phyloP scores from a whole-genome alignment of 2,797 vertebrate genomes.

The Tadarida brasiliensis region DNA sequence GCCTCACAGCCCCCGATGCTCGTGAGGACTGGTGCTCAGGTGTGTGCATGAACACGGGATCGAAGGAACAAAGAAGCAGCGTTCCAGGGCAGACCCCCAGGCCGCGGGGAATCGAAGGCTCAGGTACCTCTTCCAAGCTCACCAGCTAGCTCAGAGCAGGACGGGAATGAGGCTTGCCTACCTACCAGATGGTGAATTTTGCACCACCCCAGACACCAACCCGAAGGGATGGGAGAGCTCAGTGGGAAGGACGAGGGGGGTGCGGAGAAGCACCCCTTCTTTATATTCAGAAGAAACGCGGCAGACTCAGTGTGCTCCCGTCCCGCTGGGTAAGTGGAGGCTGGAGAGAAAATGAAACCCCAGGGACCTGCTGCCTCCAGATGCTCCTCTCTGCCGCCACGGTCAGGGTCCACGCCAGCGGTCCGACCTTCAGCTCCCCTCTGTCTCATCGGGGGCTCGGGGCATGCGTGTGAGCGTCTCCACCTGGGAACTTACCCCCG shows the following conservation, averaged over 20 bases:
- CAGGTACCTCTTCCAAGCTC: not conserved
- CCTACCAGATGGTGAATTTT: not conserved
- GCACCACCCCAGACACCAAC: not conserved
- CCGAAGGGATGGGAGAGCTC: not conserved
- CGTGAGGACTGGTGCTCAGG: not conserved
- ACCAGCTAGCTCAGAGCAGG: too few species aligned
- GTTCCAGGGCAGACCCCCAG: not conserved
- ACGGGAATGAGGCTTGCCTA: rapidly evolving
- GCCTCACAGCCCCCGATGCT: rapidly evolving
- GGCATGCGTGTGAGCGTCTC: not conserved
- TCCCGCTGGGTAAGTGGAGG: rapidly evolving
- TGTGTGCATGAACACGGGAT: not conserved
- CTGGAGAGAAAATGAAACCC: too few species aligned
- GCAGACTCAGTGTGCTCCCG: too few species aligned
- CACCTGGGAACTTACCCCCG: conserved; percentile 32
- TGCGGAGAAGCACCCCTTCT: not conserved
- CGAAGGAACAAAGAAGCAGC: not conserved
- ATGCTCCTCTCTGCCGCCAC: not conserved
- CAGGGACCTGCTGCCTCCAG: rapidly evolving
- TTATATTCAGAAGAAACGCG: not conserved
- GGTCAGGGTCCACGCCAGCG: not conserved
- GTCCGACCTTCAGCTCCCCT: not conserved
- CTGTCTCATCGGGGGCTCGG: not conserved
- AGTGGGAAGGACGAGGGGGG: too few species aligned
- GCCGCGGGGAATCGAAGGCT: not conserved